Evolutionary conservation across 2,888 invertebrate genomes (phyloP), one percentile per base, ranked within the genome.

Genomic region (Serrognathus titanus): DNA sequence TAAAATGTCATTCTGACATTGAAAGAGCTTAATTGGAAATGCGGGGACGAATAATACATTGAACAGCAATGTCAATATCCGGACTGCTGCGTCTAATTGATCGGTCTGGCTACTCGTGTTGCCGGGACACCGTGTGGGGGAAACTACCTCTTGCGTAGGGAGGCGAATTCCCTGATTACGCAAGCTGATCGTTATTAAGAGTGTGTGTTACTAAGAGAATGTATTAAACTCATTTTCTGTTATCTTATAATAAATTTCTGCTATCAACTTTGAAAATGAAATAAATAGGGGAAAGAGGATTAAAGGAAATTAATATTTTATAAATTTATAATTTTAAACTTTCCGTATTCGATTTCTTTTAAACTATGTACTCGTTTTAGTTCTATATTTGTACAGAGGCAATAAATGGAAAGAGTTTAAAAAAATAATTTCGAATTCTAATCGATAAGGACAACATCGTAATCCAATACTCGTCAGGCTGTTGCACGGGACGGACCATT

Each of bases 21-120:
- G 67, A 69, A 70, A 68, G 67, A 63, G 66, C 70, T 71, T 71
- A 73, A 73, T 71, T 73, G 72, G 71, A 73, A 73, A 68, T 69
- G 71, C 68, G 69, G 69, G 66, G 63, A 66, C 64, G 69, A 71
- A 66, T 57, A 61, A 61, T 69, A 71, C 70, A 70, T 68, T 71
- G 69, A 72, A 72, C 71, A 71, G 71, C 72, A 67, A 69, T 71
- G 72, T 72, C 73, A 73, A 72, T 72, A 73, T 70, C 70, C 71
- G 71, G 66, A 67, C 68, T 67, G 66, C 66, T 67, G 67, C 63
- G 65, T 70, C 71, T 71, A 72, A 73, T 73, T 72, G 73, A 72
- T 72, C 71, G 68, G 65, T 63, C 64, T 61, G 66, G 64, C 63
- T 61, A 53, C 58, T 55, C 57, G 57, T 61, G 63, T 64, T 62